Percentiles rank a stretch among this genome's conserved stretches.
Conservation (phyloP, 2,888 invertebrate genomes). For the Sphecodes monilicornis region DNA sequence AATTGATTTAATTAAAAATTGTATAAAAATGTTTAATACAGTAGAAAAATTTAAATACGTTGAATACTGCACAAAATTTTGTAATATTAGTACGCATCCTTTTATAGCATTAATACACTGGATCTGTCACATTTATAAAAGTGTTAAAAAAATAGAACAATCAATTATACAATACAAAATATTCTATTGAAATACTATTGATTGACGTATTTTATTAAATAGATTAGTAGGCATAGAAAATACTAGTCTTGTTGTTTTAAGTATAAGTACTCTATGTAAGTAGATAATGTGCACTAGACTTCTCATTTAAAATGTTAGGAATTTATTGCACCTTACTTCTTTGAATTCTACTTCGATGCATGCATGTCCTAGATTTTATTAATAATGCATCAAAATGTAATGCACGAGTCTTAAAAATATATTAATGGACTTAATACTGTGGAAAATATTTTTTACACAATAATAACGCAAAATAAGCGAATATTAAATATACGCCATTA, state of each 20-base stretch:
- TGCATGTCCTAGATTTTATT: slow-evolving; percentile 43
- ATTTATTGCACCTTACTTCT: slow-evolving; percentile 57
- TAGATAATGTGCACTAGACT: slow-evolving; percentile 58
- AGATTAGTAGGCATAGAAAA: slow-evolving; percentile 42
- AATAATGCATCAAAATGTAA: slow-evolving; percentile 30
- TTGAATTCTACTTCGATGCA: slow-evolving; percentile 46
- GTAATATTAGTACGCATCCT: slow-evolving; percentile 35
- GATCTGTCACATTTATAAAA: slow-evolving; percentile 30
- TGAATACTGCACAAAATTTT: slow-evolving; percentile 40
- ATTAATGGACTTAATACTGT: slow-evolving; percentile 44
- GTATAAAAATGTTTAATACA: slow-evolving; percentile 64
- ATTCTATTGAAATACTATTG: slow-evolving; percentile 21
- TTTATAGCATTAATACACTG: slow-evolving; percentile 31
- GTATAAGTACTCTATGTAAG: slow-evolving; percentile 56
- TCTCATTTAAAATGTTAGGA: slow-evolving; percentile 36
- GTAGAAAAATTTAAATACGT: slow-evolving; percentile 20
- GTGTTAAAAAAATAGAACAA: slow-evolving; percentile 46
- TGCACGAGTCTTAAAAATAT: slow-evolving; percentile 22
- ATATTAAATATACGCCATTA: slow-evolving; percentile 46
- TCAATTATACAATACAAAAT: slow-evolving; percentile 47
- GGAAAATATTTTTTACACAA: background rate
- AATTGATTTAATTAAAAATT: slow-evolving; percentile 70
- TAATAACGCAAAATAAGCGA: slow-evolving; percentile 12
- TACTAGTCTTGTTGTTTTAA: slow-evolving; percentile 51
- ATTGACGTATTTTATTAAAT: slow-evolving; percentile 32